phyloP scores from a whole-genome alignment of 2,113 vertebrate genomes.

The Anarrhichthys ocellatus region DNA sequence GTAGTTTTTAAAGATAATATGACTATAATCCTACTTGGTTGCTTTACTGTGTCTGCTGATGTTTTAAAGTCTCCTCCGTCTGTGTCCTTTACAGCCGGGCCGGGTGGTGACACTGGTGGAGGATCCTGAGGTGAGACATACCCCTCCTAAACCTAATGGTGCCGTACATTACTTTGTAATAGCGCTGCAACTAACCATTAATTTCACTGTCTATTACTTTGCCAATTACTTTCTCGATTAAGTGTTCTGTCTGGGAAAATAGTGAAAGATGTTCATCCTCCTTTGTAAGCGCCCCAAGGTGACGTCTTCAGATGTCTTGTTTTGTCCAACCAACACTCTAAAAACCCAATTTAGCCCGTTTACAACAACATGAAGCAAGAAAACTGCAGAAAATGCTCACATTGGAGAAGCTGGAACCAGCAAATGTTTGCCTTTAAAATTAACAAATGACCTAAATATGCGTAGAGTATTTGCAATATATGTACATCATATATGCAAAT shows the following conservation, averaged over 20 bases:
- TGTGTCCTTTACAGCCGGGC: constrained; percentile 87
- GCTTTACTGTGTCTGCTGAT: neutral
- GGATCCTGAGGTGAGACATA: constrained; percentile 90
- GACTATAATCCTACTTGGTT: neutral
- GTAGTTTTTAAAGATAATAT: neutral
- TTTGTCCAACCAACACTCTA: neutral
- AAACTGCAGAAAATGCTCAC: neutral
- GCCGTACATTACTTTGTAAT: neutral
- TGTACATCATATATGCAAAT: neutral
- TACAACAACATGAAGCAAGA: neutral
- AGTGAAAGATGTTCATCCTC: neutral
- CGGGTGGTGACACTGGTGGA: constrained; percentile 97
- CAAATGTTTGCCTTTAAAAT: neutral
- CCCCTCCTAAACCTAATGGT: neutral
- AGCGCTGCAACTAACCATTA: neutral
- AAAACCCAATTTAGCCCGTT: neutral
- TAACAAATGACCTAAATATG: neutral
- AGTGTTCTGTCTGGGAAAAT: neutral
- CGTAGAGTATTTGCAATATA: neutral
- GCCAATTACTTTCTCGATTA: neutral
- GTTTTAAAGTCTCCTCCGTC: neutral
- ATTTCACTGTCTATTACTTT: constrained; percentile 1
- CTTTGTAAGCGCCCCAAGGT: neutral
- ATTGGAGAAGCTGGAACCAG: neutral
- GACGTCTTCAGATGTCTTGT: neutral